Evolutionary conservation across 2,888 invertebrate genomes (phyloP).

Genomic region (Apotomis turbidana): DNA sequence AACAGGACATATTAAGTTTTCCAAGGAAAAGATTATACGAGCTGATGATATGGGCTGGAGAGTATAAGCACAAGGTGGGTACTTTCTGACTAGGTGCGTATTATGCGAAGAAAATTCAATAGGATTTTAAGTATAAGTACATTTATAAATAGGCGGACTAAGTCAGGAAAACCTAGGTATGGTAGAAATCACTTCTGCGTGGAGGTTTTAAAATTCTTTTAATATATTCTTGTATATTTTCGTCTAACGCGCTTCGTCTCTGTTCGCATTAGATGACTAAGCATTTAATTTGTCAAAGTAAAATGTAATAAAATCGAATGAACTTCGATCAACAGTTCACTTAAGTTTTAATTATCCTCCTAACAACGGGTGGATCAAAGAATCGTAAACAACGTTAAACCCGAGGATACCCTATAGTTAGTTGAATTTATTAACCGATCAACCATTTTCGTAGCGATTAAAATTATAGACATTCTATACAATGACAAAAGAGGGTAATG

Average conservation of each 20-base stretch:
- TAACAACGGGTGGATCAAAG: conserved; percentile 18
- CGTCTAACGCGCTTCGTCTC: neutral
- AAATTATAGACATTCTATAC: neutral
- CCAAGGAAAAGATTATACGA: no score
- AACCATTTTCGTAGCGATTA: conserved; percentile 5
- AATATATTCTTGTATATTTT: no score
- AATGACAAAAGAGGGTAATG: neutral
- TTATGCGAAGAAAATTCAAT: no score
- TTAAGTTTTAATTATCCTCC: conserved; percentile 29
- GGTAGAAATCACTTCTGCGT: no score
- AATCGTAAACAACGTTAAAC: conserved; percentile 24
- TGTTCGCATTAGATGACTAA: neutral
- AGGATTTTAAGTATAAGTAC: no score
- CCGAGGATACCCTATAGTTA: neutral
- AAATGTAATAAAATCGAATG: conserved; percentile 14
- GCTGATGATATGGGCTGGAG: no score
- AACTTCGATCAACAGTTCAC: conserved; percentile 23
- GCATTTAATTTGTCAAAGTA: neutral
- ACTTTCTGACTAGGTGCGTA: no score
- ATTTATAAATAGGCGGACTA: no score
- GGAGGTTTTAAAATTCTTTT: no score
- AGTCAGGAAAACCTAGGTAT: no score
- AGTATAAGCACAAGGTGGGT: no score
- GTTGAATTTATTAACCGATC: conserved; percentile 28
- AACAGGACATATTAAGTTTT: no score